Base-by-base conservation (phyloP, 2,888 invertebrate species). In the Trachelus stipa region DNA sequence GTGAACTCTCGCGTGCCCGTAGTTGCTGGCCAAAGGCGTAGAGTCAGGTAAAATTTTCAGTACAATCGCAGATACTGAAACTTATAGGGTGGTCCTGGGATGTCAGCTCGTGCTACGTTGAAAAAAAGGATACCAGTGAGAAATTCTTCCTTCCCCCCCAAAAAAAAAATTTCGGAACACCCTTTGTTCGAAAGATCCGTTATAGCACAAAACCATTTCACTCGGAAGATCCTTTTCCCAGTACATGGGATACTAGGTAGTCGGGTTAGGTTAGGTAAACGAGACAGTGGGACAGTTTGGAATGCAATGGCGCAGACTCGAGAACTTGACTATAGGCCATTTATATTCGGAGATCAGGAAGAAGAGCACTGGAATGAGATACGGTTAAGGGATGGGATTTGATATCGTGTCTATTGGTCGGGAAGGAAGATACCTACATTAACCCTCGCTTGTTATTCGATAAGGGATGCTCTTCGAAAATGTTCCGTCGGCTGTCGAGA, bases 381-480 rank as follows among this genome's bases (percentile, higher is more conserved):
- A 56, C 56, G 56, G 56, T 56, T 56, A 56, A 56, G 56, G 23
- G 23, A 56, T 56, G 56, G 56, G 56, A 56, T 56, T 56, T 56
- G 23, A 56, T 56, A 56, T 56, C 56, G 23, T 56, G 56, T 23
- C 6, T 56, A 56, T 56, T 56, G 56, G 23, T 9, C 56, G 56
- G 56, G 23, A 56, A 83, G 81, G 84, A 81, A 83, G 84, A 86
- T 86, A 87, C 85, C 84, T 88, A 88, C 88, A 89, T 89, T 89
- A 89, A 87, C 87, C 82, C 86, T 81, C 84, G 85, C 88, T 88
- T 88, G 88, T 88, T 87, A 86, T 79, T 79, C 84, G 88, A 88
- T 88, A 89, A 88, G 85, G 82, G 81, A 85, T 81, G 82, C 69
- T 79, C 82, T 78, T 84, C 88, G 87, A 87, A 88, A 88, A 86